Evolutionary conservation across 1,140 invertebrate species (phyloP).

Genomic region (Potamilus streckersoni): DNA sequence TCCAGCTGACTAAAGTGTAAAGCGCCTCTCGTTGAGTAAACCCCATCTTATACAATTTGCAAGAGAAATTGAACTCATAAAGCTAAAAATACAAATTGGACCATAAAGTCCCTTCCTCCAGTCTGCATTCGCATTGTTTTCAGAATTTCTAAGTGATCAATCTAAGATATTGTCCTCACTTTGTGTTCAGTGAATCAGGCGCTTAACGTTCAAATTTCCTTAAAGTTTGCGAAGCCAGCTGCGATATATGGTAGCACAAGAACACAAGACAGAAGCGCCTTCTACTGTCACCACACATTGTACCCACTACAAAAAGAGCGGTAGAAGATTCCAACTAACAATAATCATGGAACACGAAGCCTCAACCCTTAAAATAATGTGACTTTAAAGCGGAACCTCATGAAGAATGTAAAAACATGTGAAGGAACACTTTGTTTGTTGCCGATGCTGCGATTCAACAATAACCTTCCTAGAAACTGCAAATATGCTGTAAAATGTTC

Average conservation of each 20-base stretch:
- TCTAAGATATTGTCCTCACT: conserved; percentile 8
- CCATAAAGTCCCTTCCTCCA: conserved; percentile 24
- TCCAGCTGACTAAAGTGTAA: no score
- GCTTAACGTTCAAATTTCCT: no score
- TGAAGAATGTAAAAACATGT: no score
- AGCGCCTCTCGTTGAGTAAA: conserved; percentile 21
- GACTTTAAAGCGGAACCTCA: no score
- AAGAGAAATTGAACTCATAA: conserved; percentile 40
- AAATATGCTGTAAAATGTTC: no score
- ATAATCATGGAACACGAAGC: neutral
- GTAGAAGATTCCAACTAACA: neutral
- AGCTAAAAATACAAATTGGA: conserved; percentile 25
- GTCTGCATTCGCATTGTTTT: conserved; percentile 25
- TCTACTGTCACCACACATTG: neutral
- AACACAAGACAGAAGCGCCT: no score
- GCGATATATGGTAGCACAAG: conserved; percentile 8
- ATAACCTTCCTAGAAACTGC: no score
- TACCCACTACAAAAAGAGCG: neutral
- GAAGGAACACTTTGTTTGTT: no score
- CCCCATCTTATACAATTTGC: conserved; percentile 28
- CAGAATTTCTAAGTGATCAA: conserved; percentile 25
- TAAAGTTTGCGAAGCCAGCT: neutral
- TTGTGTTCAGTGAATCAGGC: neutral
- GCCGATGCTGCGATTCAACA: no score
- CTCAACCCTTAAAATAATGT: neutral